A percentile compares a stretch with the other conserved stretches of the same genome.
Evolutionary conservation across 2,113 vertebrate genomes (phyloP).

Genomic region (Cryptotis parvus): DNA sequence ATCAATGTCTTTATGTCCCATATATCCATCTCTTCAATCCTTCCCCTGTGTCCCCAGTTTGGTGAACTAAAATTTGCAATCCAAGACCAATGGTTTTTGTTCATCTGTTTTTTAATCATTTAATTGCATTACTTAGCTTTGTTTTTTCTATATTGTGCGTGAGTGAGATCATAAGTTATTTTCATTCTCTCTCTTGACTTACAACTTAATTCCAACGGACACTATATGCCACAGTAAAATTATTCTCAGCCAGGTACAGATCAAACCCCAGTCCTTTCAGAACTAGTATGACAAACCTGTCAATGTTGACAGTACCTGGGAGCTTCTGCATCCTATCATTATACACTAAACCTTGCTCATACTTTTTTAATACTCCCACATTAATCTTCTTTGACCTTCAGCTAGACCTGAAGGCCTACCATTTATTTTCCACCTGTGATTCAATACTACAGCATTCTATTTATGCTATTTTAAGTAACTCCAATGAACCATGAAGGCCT

Average conservation of each 20-base stretch:
- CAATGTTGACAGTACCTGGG: background rate
- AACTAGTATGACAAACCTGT: background rate
- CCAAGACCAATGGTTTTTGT: no score
- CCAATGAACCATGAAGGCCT: background rate
- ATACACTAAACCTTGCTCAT: background rate
- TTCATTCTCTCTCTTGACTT: no score
- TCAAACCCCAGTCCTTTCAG: background rate
- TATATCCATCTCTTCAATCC: no score
- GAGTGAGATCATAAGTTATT: no score
- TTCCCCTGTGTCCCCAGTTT: no score
- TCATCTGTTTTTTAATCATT: no score
- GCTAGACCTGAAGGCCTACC: background rate
- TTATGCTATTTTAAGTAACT: background rate
- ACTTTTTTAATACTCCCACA: background rate
- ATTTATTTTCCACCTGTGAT: background rate
- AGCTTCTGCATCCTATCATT: background rate
- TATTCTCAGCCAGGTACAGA: background rate
- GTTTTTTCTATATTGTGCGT: no score
- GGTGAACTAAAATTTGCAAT: no score
- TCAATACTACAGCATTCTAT: background rate
- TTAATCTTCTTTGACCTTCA: background rate
- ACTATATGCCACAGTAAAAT: background rate
- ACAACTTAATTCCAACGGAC: no score
- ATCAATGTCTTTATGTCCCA: no score
- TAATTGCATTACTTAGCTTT: no score